Base-by-base conservation (phyloP, 2,113 vertebrate genomes). In the Microcebus lehilahytsara region DNA sequence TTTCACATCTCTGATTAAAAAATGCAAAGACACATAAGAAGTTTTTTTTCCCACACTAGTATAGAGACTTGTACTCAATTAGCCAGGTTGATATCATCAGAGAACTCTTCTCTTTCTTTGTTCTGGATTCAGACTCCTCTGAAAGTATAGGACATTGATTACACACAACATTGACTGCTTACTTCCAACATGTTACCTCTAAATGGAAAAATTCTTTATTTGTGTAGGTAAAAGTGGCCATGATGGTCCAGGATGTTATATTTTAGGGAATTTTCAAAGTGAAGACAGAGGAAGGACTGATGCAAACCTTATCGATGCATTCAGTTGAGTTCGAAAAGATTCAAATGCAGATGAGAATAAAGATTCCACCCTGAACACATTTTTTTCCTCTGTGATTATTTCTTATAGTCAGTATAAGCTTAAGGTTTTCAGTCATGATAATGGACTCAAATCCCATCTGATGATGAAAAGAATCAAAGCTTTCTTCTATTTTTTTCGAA, bases 371-470 rank as follows among this genome's bases (percentile, higher is more conserved):
- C 51, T 9, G 71, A 75, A 93, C 25, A 56, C 30, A 85, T 49
- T 94, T 91, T 84, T 72, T 51, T 37, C 19, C 37, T 86, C 62
- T 49, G 7, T 85, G 49, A 85, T 83, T 77, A 90, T 58, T 89
- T 32, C 20, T 93, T 71, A 89, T 0, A 51, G 17, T 71, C 30
- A 84, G 25, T 66, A 64, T 34, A 86, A 78, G 14, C 58, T 80
- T 34, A 96, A 95, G n/a, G 27, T 58, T 89, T 94, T 72, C 49
- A 74, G 25, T 92, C 64, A 85, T 66, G 32, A 89, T 37, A 60
- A 77, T 69, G 37, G 19, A 67, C 13, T 88, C 34, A 91, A 97
- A 71, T 89, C 62, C 25, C 20, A 69, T 16, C 66, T 85, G 40
- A 53, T 62, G 30, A 69, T 78, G 13, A 30, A 22, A 71, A 93